These are phyloP conservation scores for Halichoerus grypus DNA, from an alignment of 2,113 vertebrate species.

Conservation along the genomic window DNA sequence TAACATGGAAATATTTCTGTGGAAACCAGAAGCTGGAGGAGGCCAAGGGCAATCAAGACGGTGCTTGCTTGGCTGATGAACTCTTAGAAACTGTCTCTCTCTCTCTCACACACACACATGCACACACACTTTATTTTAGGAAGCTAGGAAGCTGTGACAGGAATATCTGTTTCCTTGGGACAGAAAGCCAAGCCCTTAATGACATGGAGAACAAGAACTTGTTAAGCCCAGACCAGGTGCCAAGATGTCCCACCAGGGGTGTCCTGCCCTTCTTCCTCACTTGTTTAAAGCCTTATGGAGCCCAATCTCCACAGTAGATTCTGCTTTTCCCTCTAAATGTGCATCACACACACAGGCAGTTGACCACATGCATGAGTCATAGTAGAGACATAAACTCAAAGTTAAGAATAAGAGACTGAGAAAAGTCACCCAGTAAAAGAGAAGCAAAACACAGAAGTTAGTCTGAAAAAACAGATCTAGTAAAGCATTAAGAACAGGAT, in stretches of 20 bases:
- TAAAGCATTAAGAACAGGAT: not conserved
- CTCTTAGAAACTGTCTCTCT: not conserved
- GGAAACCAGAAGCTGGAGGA: not conserved
- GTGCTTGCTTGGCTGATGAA: not conserved
- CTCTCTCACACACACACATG: not conserved
- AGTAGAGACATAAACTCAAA: not conserved
- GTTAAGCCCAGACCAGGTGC: not conserved
- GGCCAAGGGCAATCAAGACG: not conserved
- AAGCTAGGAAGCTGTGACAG: not conserved
- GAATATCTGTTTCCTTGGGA: not conserved
- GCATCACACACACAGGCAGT: not conserved
- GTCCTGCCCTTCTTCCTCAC: not conserved
- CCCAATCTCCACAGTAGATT: accelerated
- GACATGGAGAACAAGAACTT: not conserved
- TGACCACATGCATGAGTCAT: not conserved
- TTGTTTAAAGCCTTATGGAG: not conserved
- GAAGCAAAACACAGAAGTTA: not conserved
- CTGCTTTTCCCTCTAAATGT: not conserved
- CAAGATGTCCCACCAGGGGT: not conserved
- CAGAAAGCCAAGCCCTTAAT: not conserved
- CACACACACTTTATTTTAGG: not conserved
- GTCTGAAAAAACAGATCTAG: not conserved
- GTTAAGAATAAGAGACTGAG: not conserved
- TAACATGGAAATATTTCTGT: not conserved
- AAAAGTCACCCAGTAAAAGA: not conserved